phyloP scores from a whole-genome alignment of 2,888 invertebrate species.

The Pachycephus smyrnensis region DNA sequence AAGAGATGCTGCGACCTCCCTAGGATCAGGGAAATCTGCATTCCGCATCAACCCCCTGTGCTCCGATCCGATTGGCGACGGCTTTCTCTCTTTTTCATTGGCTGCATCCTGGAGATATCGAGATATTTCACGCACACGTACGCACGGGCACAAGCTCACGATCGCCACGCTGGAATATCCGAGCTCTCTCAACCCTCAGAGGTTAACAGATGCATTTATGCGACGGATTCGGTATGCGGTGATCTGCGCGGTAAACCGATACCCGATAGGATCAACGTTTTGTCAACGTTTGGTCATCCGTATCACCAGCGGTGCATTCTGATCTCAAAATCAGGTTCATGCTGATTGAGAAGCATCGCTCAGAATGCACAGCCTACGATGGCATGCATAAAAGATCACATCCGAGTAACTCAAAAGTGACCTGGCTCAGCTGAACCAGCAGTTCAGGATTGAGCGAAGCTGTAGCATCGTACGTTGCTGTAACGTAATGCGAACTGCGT shows the following conservation, averaged over 20 bases:
- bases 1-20: too few relatives aligned
- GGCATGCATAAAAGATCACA: slow-evolving; percentile 1
- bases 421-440: too few relatives aligned
- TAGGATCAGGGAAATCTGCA: too few relatives aligned
- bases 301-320: slow-evolving; percentile 54
- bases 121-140: background rate
- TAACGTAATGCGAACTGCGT: too few relatives aligned
- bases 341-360: background rate
- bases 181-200: slow-evolving; percentile 1
- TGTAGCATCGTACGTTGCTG: too few relatives aligned
- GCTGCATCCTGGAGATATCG: too few relatives aligned
- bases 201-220: slow-evolving; percentile 55
- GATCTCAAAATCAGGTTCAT: slow-evolving; percentile 39
- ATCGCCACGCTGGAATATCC: too few relatives aligned
- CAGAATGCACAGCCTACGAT: background rate
- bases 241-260: slow-evolving; percentile 52
- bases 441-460: too few relatives aligned
- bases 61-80: too few relatives aligned
- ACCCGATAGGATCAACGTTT: slow-evolving; percentile 50
- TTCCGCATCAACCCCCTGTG: too few relatives aligned
- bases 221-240: slow-evolving; percentile 51
- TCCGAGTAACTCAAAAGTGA: too few relatives aligned
- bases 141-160: background rate
- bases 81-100: too few relatives aligned
- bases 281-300: slow-evolving; percentile 54